These are phyloP conservation scores for Hermetia illucens DNA, from an alignment of 1,140 invertebrate genomes.

Conservation along the genomic window DNA sequence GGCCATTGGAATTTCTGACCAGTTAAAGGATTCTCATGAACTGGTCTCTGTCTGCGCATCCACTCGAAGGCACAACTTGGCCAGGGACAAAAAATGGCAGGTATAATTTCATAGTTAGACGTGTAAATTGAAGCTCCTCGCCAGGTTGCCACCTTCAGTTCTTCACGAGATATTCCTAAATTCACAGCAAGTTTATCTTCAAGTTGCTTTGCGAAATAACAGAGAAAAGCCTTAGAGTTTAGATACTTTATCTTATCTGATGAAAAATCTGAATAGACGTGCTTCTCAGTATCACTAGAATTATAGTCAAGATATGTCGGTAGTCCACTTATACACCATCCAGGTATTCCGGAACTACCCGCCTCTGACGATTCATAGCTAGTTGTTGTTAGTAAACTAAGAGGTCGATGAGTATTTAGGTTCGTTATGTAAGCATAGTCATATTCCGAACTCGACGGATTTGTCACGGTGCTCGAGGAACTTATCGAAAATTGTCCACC, in stretches of 20 bases:
- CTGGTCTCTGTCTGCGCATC: slow-evolving; percentile 37
- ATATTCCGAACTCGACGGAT: slow-evolving; percentile 12
- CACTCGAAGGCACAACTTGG: slow-evolving; percentile 48
- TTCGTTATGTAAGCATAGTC: slow-evolving; percentile 22
- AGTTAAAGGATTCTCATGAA: slow-evolving; percentile 36
- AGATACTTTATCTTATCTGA: slow-evolving; percentile 34
- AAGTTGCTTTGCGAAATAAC: slow-evolving; percentile 44
- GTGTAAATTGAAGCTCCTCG: slow-evolving; percentile 45
- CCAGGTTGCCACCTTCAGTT: slow-evolving; percentile 33
- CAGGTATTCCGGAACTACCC: too few species aligned
- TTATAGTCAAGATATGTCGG: too few species aligned
- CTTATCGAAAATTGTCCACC: background rate
- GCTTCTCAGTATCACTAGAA: too few species aligned
- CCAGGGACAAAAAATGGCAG: slow-evolving; percentile 48
- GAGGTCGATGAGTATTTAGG: slow-evolving; percentile 16
- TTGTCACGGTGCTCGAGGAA: slow-evolving; percentile 1
- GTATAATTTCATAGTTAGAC: slow-evolving; percentile 43
- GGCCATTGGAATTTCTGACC: slow-evolving; percentile 50
- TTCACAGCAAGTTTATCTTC: slow-evolving; percentile 34
- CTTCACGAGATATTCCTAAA: slow-evolving; percentile 34
- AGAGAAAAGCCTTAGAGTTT: slow-evolving; percentile 44
- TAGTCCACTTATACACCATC: too few species aligned
- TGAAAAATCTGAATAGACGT: too few species aligned
- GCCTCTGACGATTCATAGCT: too few species aligned
- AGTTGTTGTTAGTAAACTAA: too few species aligned